phyloP scores from a whole-genome alignment of 2,113 vertebrate species.

The Callionymus lyra region DNA sequence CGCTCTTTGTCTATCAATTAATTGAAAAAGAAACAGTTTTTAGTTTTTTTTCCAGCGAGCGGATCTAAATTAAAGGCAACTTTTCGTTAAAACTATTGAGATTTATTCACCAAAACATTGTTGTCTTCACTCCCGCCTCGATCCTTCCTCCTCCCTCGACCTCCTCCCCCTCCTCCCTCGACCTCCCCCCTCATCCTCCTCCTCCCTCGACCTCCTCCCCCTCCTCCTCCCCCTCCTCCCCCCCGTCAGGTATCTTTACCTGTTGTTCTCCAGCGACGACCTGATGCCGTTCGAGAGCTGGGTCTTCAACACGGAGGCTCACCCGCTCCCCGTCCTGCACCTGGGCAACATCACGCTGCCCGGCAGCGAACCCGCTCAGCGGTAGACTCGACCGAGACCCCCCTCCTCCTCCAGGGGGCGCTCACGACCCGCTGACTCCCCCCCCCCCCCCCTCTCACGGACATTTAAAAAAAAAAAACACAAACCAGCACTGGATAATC shows the following conservation, averaged over 20 bases:
- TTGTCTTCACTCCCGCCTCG: too few species aligned
- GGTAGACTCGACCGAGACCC: conserved; percentile 62
- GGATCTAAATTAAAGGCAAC: too few species aligned
- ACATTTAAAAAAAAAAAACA: conserved; percentile 1
- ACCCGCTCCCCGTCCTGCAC: conserved; percentile 89
- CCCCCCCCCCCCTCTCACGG: neutral
- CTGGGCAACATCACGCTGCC: conserved; percentile 90
- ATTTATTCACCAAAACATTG: too few species aligned
- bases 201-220: neutral
- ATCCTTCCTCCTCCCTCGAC: too few species aligned
- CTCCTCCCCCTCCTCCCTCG: neutral
- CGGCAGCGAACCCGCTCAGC: conserved; percentile 77
- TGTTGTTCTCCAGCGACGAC: conserved; percentile 93
- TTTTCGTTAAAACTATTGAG: too few species aligned
- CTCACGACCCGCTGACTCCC: neutral
- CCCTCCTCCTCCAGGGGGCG: conserved; percentile 16
- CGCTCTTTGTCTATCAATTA: too few species aligned
- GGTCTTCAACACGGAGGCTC: conserved; percentile 98
- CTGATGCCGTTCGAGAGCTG: conserved; percentile 93
- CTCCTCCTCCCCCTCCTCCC: neutral
- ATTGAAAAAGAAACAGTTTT: too few species aligned
- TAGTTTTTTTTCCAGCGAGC: too few species aligned
- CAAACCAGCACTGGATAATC: conserved; percentile 38
- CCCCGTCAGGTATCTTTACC: conserved; percentile 84
- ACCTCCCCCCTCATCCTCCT: neutral